Evolutionary conservation across 2,888 invertebrate species (phyloP), one percentile per base, ranked within the genome.

Genomic region (Papilio gigon): DNA sequence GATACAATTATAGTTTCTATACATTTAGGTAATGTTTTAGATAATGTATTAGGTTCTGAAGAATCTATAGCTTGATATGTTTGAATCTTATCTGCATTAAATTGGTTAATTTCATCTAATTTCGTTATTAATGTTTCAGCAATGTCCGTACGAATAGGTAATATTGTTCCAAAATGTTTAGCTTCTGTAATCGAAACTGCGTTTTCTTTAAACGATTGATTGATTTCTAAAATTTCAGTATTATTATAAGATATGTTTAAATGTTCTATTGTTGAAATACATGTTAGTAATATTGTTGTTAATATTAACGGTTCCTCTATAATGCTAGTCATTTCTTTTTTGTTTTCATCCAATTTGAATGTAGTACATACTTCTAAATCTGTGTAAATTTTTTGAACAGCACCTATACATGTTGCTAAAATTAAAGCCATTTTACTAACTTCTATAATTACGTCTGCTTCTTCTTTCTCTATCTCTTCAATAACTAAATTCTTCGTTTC

Each of bases 101-200:
- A 68, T 35, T 2, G 27, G 12, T 58, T 68, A 47, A 25, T 11
- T 20, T 68, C 67, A 8, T 35, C 27, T 27, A 63, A 44, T n/a
- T 12, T 12, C 25, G 44, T 58, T 33, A 17, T 20, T 30, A 22
- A 22, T 4, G 40, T 61, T 62, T 61, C 17, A 30, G 4, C 20
- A 6, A 20, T 20, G 1, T 12, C 30, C 11, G n/a, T 53, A 30
- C 67, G 53, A 27, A 40, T 37, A 14, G 27, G 0, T 14, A 30
- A 11, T 33, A 42, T 40, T 4, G 6, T 22, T 1, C 1, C 9
- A 22, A 67, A 67, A 20, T 62, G 4, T 40, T 25, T 56, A 8
- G 3, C 42, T 56, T 47, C 47, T 47, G 22, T 4, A 4, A 1
- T 22, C 9, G 22, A 22, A 4, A 12, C 11, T 47, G 47, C 47